Percentiles rank a stretch among this genome's conserved stretches.
phyloP scores from a whole-genome alignment of 2,797 vertebrate species.

The Syngnathus acus region DNA sequence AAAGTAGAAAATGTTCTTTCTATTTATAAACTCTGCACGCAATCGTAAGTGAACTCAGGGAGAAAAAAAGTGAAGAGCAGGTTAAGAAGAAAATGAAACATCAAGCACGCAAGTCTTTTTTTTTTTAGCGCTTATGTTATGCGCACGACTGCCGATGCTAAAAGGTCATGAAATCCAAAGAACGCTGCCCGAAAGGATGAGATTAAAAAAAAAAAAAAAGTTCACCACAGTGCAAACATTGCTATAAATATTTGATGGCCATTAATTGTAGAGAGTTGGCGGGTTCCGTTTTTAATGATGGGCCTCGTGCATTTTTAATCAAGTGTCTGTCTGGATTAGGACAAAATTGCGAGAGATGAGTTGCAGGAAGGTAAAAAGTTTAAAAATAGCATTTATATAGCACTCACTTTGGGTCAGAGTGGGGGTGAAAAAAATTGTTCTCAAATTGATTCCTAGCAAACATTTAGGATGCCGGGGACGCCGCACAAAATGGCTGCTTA shows the following conservation, averaged over 20 bases:
- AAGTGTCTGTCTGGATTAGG: constrained; percentile 10
- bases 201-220: constrained; percentile 23
- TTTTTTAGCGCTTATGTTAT: constrained; percentile 20
- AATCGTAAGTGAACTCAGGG: constrained; percentile 3
- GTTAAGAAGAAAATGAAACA: constrained; percentile 15
- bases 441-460: not conserved
- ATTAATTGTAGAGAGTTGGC: constrained; percentile 23
- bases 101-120: constrained; percentile 17
- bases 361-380: not conserved
- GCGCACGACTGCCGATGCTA: constrained; percentile 16
- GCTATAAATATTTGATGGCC: constrained; percentile 21
- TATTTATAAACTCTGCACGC: constrained; percentile 9
- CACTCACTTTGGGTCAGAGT: no score
- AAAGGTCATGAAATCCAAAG: constrained; percentile 16
- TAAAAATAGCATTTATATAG: not conserved
- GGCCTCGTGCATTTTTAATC: constrained; percentile 43
- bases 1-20: constrained; percentile 7
- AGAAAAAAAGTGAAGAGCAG: constrained; percentile 9
- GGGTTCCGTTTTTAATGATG: constrained; percentile 28
- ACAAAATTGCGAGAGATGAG: constrained; percentile 23
- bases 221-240: not conserved
- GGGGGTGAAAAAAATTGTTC: not conserved
- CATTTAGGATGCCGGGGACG: not conserved
- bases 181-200: constrained; percentile 13
- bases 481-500: not conserved